phyloP scores from a whole-genome alignment of 2,113 vertebrate species.

The Lonchura striata region DNA sequence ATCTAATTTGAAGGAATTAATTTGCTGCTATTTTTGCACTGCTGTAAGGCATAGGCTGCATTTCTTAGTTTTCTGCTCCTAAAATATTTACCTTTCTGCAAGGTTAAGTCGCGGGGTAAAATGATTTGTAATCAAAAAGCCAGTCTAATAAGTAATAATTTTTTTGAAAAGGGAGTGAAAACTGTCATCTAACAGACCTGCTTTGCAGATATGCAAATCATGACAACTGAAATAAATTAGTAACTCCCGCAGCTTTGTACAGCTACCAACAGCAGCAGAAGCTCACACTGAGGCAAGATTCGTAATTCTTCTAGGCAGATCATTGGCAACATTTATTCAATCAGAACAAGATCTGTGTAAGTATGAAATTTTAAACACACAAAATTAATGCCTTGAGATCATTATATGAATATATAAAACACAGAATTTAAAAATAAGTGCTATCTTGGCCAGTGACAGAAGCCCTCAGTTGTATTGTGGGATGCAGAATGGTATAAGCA shows the following conservation, averaged over 20 bases:
- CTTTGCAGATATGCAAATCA: background rate
- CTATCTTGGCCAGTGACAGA: conserved; percentile 58
- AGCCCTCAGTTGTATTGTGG: conserved; percentile 68
- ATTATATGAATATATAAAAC: conserved; percentile 52
- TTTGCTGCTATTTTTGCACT: background rate
- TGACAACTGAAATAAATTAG: conserved; percentile 11
- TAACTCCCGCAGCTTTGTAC: background rate
- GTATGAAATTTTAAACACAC: conserved; percentile 78
- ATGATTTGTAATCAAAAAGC: conserved; percentile 7
- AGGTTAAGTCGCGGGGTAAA: background rate
- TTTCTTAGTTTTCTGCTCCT: background rate
- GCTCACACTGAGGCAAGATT: conserved; percentile 29
- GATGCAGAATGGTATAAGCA: conserved; percentile 57
- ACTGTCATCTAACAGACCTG: background rate
- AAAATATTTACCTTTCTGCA: background rate
- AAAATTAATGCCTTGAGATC: conserved; percentile 72
- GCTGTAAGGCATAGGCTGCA: background rate
- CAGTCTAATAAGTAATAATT: background rate
- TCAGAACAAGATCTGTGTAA: conserved; percentile 62
- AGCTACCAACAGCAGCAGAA: background rate
- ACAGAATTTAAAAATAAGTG: conserved; percentile 67
- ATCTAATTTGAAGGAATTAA: background rate
- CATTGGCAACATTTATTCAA: conserved; percentile 64
- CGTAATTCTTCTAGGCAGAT: conserved; percentile 49
- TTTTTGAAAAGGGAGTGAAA: background rate